These are phyloP conservation scores for Selenia dentaria DNA, from an alignment of 2,888 invertebrate species.

Conservation along the genomic window DNA sequence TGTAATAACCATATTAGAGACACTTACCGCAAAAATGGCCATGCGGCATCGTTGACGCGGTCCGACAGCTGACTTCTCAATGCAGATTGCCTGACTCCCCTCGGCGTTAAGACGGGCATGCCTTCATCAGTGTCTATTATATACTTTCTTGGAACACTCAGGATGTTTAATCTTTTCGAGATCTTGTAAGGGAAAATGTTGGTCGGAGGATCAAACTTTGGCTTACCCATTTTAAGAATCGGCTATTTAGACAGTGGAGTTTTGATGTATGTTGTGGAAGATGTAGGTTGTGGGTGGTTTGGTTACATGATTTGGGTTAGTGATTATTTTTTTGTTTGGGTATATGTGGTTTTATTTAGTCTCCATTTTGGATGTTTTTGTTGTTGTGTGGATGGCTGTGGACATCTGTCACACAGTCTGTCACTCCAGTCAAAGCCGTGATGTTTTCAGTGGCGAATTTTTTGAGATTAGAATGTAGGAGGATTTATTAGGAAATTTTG, in stretches of 20 bases:
- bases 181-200: conserved; percentile 60
- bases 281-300: conserved; percentile 41
- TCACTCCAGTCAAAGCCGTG: not conserved
- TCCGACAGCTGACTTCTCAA: conserved; percentile 48
- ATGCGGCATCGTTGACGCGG: conserved; percentile 62
- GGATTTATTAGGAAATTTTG: too few species aligned
- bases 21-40: conserved; percentile 67
- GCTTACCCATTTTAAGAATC: conserved; percentile 55
- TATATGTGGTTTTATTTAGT: conserved; percentile 26
- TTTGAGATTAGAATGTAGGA: not conserved
- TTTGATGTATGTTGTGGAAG: not conserved
- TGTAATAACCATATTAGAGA: too few species aligned
- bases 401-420: not conserved
- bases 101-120: conserved; percentile 53
- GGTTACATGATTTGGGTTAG: conserved; percentile 12
- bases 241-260: conserved; percentile 39
- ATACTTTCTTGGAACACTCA: conserved; percentile 57
- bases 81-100: conserved; percentile 62
- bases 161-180: conserved; percentile 50
- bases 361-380: conserved; percentile 34
- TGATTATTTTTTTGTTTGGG: too few species aligned
- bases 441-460: not conserved
- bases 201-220: conserved; percentile 57
- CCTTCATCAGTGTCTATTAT: conserved; percentile 52
- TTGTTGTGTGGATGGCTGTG: not conserved